These are phyloP conservation scores for Caracal caracal DNA, from an alignment of 2,113 vertebrate species.

Conservation along the genomic window DNA sequence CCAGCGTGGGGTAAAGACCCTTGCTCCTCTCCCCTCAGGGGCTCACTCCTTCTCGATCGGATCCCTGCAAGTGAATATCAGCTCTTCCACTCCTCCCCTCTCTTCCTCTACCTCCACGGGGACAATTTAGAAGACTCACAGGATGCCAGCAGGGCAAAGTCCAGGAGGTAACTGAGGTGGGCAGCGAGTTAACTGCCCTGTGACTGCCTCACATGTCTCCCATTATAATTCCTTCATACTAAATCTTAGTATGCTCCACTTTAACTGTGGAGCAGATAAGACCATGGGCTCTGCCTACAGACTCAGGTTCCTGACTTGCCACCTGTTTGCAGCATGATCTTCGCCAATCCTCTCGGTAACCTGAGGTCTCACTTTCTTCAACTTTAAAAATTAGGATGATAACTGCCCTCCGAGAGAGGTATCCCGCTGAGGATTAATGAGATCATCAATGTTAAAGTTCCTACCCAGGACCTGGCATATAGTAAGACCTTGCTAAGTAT, in stretches of 20 bases:
- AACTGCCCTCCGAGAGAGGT: not conserved
- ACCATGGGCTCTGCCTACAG: not conserved
- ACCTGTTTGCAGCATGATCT: not conserved
- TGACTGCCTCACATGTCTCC: too few species aligned
- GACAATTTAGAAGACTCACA: not conserved
- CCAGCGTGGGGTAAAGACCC: not conserved
- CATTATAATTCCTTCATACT: not conserved
- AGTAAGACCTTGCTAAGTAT: not conserved
- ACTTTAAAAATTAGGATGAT: not conserved
- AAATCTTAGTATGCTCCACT: not conserved
- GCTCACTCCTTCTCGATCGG: not conserved
- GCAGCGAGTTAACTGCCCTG: fast-evolving
- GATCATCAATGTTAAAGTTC: not conserved
- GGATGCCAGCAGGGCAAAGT: not conserved
- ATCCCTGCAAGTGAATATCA: not conserved
- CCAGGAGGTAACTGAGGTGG: too few species aligned
- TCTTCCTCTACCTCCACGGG: too few species aligned
- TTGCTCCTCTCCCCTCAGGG: not conserved
- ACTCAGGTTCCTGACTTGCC: not conserved
- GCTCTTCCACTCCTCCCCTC: too few species aligned
- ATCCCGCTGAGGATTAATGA: not conserved
- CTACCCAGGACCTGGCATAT: not conserved
- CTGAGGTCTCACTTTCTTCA: not conserved
- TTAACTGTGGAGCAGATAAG: not conserved
- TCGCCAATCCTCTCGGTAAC: not conserved